Conservation (phyloP, 1,140 invertebrate genomes). For the Drosophila pseudoobscura region DNA sequence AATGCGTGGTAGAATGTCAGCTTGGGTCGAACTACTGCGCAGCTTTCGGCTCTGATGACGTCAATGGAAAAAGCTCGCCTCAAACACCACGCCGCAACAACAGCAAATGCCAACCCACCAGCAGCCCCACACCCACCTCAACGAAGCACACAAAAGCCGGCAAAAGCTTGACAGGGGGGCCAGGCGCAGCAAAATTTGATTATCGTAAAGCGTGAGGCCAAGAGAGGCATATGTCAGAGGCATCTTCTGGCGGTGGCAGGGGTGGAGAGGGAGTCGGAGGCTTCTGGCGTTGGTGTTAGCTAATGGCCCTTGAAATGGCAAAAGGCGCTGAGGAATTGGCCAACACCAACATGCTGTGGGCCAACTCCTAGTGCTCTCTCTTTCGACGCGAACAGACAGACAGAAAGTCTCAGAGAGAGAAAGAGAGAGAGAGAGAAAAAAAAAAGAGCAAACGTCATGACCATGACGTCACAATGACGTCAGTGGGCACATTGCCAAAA, state of each 20-base stretch:
- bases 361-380: conserved; percentile 8
- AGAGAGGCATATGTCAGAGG: conserved; percentile 22
- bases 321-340: conserved; percentile 56
- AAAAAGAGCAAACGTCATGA: conserved; percentile 51
- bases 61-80: conserved; percentile 76
- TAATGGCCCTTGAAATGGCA: conserved; percentile 71
- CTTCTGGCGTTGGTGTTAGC: conserved; percentile 28
- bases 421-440: conserved; percentile 1
- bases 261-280: conserved; percentile 8
- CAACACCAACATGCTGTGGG: conserved; percentile 7
- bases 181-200: conserved; percentile 61
- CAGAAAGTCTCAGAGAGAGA: neutral
- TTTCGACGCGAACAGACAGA: neutral
- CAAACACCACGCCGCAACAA: conserved; percentile 49
- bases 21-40: conserved; percentile 64
- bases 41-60: conserved; percentile 78
- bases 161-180: conserved; percentile 49
- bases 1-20: conserved; percentile 72
- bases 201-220: conserved; percentile 64
- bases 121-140: conserved; percentile 5
- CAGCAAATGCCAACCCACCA: conserved; percentile 31
- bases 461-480: conserved; percentile 73
- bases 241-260: conserved; percentile 43
- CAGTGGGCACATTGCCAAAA: conserved; percentile 55
- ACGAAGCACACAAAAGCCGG: conserved; percentile 62